These are phyloP conservation scores for Leptopilina myrica DNA, from an alignment of 2,888 invertebrate genomes.

Conservation along the genomic window DNA sequence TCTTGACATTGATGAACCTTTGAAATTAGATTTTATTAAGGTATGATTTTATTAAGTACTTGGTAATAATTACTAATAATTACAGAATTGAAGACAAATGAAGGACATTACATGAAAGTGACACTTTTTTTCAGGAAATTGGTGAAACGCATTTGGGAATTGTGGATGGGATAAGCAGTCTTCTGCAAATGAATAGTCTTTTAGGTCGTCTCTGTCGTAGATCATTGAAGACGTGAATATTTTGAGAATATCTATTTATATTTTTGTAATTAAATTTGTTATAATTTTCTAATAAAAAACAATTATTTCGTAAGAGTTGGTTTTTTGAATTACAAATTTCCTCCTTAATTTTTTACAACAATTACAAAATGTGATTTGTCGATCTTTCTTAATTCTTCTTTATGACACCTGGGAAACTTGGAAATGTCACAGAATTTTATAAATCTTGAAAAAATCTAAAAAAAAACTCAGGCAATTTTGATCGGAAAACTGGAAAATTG, in stretches of 20 bases:
- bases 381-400: too few relatives aligned
- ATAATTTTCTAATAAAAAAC: too few relatives aligned
- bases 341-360: too few relatives aligned
- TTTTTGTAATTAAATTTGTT: not conserved
- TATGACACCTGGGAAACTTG: too few relatives aligned
- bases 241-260: not conserved
- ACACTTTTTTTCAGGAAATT: constrained; percentile 83
- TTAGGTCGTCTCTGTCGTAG: constrained; percentile 88
- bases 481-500: too few relatives aligned
- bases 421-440: too few relatives aligned
- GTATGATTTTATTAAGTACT: constrained; percentile 71
- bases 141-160: constrained; percentile 94
- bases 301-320: too few relatives aligned
- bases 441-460: too few relatives aligned
- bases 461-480: too few relatives aligned
- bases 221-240: constrained; percentile 51
- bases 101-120: not conserved
- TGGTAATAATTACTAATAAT: not conserved
- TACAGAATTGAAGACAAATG: not conserved
- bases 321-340: too few relatives aligned
- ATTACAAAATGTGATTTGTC: too few relatives aligned
- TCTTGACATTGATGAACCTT: constrained; percentile 86
- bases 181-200: constrained; percentile 94
- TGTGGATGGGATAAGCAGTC: constrained; percentile 90
- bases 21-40: constrained; percentile 91